Base-by-base conservation (phyloP, 2,888 invertebrate genomes). In the Cheilosia variabilis region DNA sequence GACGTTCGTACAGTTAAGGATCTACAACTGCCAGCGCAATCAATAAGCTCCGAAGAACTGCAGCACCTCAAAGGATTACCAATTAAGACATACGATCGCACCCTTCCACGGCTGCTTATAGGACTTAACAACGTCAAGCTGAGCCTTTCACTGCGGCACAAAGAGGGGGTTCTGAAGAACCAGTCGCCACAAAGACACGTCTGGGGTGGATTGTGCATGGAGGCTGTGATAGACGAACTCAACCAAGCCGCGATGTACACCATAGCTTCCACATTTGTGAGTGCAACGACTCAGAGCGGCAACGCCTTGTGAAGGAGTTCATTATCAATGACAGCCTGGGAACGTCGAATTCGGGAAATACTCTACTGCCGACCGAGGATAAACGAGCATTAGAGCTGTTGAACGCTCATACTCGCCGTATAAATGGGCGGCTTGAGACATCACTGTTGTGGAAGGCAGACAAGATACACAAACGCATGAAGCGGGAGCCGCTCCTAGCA, bases 141-240 rank as follows among this genome's bases (percentile, higher is more conserved):
- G 2, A 47, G 57, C 2, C 19, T 34, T 22, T 34, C 47, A 4
- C 22, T 58, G 6, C 9, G 22, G 2, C 37, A 24, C 10, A 58
- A 6, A n/a, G 50, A 71, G 17, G 71, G 41, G 37, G 24, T 10
- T 9, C 6, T 2, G 17, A 22, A 15, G 50, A 58, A 19, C 71
- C 58, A 9, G 17, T 71, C 3, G 50, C 71, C 1, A 50, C 50
- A 0, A 50, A 71, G 7, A 50, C 58, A 2, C 58, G 24, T 6
- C 24, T 71, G 19, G 37, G 58, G 9, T 58, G 58, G 69, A 45
- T 58, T n/a, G 24, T 55, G 19, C 55, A 43, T 10, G 55, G 55
- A 1, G 17, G 4, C 1, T 37, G 27, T 17, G n/a, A 10, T 2
- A 34, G 15, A 13, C 47, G 47, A 10, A 19, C 19, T 22, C 19